Evolutionary conservation across 2,113 vertebrate species (phyloP), one percentile per base, ranked within the genome.

Genomic region (Drymodes brunneopygia): DNA sequence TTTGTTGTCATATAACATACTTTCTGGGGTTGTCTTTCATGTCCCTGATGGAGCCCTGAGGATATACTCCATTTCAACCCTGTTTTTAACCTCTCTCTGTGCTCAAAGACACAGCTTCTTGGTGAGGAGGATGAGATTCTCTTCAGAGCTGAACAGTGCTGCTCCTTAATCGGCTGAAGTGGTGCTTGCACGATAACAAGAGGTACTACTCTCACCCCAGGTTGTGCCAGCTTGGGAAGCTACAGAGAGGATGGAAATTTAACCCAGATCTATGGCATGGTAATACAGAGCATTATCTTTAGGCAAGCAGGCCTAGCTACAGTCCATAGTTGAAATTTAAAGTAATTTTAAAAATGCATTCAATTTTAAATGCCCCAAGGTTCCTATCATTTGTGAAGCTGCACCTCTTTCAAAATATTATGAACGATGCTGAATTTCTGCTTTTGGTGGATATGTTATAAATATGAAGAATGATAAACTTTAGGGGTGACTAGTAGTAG

Each of bases 11-110:
- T 86, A 48, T 93, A 94, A 96, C 92, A 88, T 96, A 88, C 91
- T 93, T 96, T 96, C 94, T 96, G 81, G 88, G 53, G 90, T 79
- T 95, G 95, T 92, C 94, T 97, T 97, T 97, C 95, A 97, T 97
- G 97, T 97, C 51, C 60, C 92, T 95, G 95, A 94, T 86, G 65
- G 92, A 95, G 82, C 92, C 96, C 96, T 84, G 78, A 95, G 97
- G 96, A 96, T 95, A 97, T 95, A 94, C 90, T 97, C 78, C 57
- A 90, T 90, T 96, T 97, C 94, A 96, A 62, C 95, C 72, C 92
- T 91, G 74, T 88, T 96, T 96, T 97, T 97, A 97, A 97, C 95
- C 92, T 96, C 89, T 96, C 28, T 18, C 88, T 93, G 42, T 88
- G 88, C 96, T 97, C 91, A 97, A 95, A 97, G 94, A 93, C 67